Evolutionary conservation across 1,140 invertebrate species (phyloP).

Genomic region (Drosophila bocqueti): DNA sequence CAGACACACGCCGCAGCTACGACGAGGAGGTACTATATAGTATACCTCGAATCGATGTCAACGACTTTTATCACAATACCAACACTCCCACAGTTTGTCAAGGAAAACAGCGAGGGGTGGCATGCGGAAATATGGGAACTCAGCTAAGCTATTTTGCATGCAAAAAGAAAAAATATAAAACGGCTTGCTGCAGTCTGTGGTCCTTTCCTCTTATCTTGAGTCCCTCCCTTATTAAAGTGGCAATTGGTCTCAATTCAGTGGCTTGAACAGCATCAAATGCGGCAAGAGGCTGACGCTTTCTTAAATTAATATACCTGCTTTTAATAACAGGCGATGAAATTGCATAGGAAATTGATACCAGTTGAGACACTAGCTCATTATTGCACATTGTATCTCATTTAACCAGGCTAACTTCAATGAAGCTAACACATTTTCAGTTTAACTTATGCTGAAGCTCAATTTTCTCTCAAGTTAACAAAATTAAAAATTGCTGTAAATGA

Average conservation of each 20-base stretch:
- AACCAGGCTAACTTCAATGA: not conserved
- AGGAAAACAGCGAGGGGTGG: not conserved
- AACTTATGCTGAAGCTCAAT: not conserved
- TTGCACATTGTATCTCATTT: not conserved
- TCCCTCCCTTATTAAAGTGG: conserved; percentile 45
- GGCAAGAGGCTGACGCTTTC: not conserved
- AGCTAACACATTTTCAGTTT: not conserved
- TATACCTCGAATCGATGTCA: conserved; percentile 42
- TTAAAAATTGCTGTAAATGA: not conserved
- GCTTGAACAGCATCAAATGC: not conserved
- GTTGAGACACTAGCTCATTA: not conserved
- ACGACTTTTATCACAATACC: conserved; percentile 33
- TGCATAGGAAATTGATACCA: not conserved
- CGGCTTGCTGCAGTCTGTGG: conserved; percentile 41
- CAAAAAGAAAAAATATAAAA: conserved; percentile 24
- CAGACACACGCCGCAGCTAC: conserved; percentile 6
- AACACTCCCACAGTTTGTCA: conserved; percentile 9
- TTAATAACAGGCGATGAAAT: not conserved
- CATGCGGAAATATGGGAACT: conserved; percentile 1
- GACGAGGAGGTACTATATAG: conserved; percentile 1
- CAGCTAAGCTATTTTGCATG: conserved; percentile 53
- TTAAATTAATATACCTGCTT: not conserved
- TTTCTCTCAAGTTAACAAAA: not conserved
- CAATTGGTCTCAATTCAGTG: conserved; percentile 19
- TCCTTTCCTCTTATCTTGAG: conserved; percentile 45